Base-by-base conservation (phyloP, 2,888 invertebrate species). In the Rhodophaea formosa region DNA sequence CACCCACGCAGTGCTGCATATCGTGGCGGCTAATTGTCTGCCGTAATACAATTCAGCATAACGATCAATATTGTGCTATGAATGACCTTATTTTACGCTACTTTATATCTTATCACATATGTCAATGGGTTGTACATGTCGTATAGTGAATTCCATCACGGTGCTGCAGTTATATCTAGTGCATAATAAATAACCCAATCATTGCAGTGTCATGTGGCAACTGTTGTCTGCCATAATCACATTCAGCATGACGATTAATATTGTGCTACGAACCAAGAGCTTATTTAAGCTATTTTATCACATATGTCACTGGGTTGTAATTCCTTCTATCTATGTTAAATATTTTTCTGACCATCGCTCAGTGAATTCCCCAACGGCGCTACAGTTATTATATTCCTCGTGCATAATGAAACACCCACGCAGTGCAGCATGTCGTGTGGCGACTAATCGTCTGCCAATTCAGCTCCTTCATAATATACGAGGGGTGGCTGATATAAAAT, bases 381-480 rank as follows among this genome's bases (percentile, higher is more conserved):
- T 54, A 30, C 15, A 60, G 63, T 62, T 69, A 67, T 70, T 64
- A 67, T 68, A 66, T 65, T 66, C 67, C 62, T 67, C 64, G 62
- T 63, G 63, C 65, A 68, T 66, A 68, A 68, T 67, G 68, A 67
- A 71, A 64, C 64, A 64, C 66, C 67, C 67, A 47, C 46, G 23
- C 14, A 42, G 16, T 46, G 39, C 39, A 23, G 29, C 12, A 65
- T 68, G 65, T 64, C 61, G 62, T 59, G 64, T 69, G 61, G 74
- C 71, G 72, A 59, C 66, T 76, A 75, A 72, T 75, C 72, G 70
- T 68, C 64, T 65, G 63, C 64, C 71, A 79, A 73, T 72, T 69
- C 68, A 66, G 65, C 71, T n/a, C n/a, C n/a, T n/a, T n/a, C n/a
- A n/a, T n/a, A n/a, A n/a, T n/a, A n/a, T n/a, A n/a, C n/a, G n/a